Evolutionary conservation across 2,113 vertebrate genomes (phyloP).

Genomic region (Tachysurus fulvidraco): DNA sequence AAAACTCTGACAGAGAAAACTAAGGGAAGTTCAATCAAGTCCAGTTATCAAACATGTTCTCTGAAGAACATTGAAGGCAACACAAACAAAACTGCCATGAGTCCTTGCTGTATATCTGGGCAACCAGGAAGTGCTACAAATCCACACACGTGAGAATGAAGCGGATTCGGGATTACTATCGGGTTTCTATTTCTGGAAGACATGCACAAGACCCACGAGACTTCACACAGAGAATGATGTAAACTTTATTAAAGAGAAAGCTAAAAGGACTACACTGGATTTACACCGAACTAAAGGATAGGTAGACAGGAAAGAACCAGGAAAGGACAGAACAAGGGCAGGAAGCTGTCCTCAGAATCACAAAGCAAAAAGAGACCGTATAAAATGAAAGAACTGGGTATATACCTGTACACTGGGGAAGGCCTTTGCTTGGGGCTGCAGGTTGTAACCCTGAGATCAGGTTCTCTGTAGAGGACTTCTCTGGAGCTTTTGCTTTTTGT

Average conservation of each 20-base stretch:
- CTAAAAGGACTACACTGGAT: neutral
- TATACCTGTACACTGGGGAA: constrained; percentile 81
- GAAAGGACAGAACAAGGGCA: neutral
- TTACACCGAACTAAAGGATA: neutral
- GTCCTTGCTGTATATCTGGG: constrained; percentile 59
- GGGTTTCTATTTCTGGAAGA: neutral
- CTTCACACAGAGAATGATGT: neutral
- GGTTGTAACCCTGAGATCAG: constrained; percentile 81
- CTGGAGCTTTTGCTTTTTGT: constrained; percentile 80
- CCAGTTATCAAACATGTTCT: neutral
- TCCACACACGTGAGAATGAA: constrained; percentile 59
- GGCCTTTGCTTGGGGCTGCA: constrained; percentile 66
- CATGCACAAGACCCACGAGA: neutral
- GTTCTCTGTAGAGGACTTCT: constrained; percentile 83
- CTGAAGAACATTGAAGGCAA: constrained; percentile 42
- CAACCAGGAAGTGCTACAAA: constrained; percentile 60
- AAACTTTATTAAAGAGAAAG: neutral
- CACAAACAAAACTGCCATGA: constrained; percentile 66
- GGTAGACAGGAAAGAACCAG: neutral
- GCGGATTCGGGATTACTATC: constrained; percentile 42
- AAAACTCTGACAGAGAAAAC: neutral
- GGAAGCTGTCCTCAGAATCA: neutral
- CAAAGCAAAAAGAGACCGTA: neutral
- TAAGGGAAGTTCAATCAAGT: neutral
- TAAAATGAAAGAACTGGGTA: neutral